Conservation (phyloP, 2,113 vertebrate genomes). For the Solenodon paradoxus region DNA sequence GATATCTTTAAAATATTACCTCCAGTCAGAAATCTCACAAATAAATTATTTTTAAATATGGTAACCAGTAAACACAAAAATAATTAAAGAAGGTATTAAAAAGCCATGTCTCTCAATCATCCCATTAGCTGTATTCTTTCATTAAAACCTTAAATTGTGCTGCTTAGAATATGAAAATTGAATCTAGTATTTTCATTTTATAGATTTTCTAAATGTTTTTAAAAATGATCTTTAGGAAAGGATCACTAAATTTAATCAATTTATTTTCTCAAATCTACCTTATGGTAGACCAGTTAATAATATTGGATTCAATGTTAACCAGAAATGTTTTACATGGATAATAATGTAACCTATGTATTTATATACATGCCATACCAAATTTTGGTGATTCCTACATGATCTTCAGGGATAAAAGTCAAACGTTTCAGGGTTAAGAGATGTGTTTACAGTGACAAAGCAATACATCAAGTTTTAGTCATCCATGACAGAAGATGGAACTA, state of each 20-base stretch:
- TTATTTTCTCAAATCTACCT: conserved; percentile 44
- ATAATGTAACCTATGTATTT: not conserved
- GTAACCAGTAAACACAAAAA: conserved; percentile 14
- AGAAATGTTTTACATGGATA: conserved; percentile 6
- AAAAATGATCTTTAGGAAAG: conserved; percentile 29
- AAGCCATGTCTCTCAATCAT: conserved; percentile 46
- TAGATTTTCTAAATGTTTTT: conserved; percentile 35
- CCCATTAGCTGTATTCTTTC: not conserved
- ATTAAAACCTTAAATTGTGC: conserved; percentile 42
- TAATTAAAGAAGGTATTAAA: conserved; percentile 42
- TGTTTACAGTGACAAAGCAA: conserved; percentile 77
- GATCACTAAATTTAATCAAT: conserved; percentile 51
- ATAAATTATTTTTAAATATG: conserved; percentile 57
- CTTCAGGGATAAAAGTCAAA: conserved; percentile 58
- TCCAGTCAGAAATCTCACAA: conserved; percentile 65
- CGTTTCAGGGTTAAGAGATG: conserved; percentile 67
- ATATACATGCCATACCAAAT: conserved; percentile 32
- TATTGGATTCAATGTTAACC: not conserved
- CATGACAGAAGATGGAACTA: conserved; percentile 75
- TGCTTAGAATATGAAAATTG: conserved; percentile 8
- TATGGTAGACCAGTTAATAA: not conserved
- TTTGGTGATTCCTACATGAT: conserved; percentile 53
- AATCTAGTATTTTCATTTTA: conserved; percentile 44
- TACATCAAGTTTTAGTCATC: conserved; percentile 78
- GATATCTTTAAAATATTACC: conserved; percentile 64